Evolutionary conservation across 2,888 invertebrate species (phyloP).

Genomic region (Cheilosia vernalis): DNA sequence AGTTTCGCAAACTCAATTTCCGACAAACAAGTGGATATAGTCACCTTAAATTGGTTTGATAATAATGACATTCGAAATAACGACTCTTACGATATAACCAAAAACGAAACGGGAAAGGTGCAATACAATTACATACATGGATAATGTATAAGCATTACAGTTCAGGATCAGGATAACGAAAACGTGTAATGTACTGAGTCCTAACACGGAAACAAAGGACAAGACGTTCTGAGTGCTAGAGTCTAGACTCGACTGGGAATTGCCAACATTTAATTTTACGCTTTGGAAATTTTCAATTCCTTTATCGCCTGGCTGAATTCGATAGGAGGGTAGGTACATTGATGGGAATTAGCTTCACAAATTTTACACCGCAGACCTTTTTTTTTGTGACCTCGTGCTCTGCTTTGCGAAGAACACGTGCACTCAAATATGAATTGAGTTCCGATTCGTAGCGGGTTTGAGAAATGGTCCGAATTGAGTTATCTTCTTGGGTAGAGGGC

Average conservation of each 20-base stretch:
- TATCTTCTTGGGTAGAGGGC: too few relatives aligned
- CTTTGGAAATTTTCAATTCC: conserved; percentile 15
- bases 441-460: too few relatives aligned
- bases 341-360: conserved; percentile 11
- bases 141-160: neutral
- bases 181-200: conserved; percentile 12
- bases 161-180: neutral
- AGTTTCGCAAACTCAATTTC: conserved; percentile 13
- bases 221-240: neutral
- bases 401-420: too few relatives aligned
- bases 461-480: too few relatives aligned
- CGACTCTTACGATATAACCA: neutral
- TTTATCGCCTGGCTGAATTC: conserved; percentile 11
- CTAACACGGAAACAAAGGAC: neutral
- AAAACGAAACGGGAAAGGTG: neutral
- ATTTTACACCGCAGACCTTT: neutral
- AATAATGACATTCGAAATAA: neutral
- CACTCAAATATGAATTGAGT: too few relatives aligned
- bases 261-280: conserved; percentile 32
- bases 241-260: conserved; percentile 29
- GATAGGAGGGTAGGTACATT: neutral
- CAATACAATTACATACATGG: neutral
- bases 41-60: too few relatives aligned
- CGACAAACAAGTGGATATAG: neutral
- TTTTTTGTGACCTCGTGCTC: too few relatives aligned